Conservation (phyloP, 2,888 invertebrate species). For the Latrodectus hesperus region DNA sequence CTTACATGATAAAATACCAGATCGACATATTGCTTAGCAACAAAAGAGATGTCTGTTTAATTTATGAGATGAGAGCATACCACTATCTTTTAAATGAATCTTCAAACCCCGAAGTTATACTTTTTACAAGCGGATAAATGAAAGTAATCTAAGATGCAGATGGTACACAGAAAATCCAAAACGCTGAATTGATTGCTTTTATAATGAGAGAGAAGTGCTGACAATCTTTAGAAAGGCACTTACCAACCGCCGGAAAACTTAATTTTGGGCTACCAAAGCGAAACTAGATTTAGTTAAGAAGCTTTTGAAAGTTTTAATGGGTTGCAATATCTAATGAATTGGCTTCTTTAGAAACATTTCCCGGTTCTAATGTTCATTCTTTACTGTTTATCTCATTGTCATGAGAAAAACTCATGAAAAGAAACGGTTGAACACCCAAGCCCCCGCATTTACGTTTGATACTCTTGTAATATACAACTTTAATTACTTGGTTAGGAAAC, state of each 20-base stretch:
- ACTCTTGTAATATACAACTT: too few relatives aligned
- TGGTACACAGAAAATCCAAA: conserved; percentile 32
- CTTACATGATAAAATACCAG: too few relatives aligned
- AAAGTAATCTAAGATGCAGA: conserved; percentile 22
- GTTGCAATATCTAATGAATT: conserved; percentile 25
- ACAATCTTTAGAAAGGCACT: conserved; percentile 23
- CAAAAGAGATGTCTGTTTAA: background rate
- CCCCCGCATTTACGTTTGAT: too few relatives aligned
- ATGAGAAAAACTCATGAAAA: background rate
- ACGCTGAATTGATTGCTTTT: conserved; percentile 48
- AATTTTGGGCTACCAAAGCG: conserved; percentile 24
- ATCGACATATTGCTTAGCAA: too few relatives aligned
- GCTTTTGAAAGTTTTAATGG: conserved; percentile 34
- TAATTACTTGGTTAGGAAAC: too few relatives aligned
- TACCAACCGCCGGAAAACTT: conserved; percentile 36
- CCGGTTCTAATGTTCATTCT: background rate
- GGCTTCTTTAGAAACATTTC: conserved; percentile 11
- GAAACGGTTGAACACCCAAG: too few relatives aligned
- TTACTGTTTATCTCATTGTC: background rate
- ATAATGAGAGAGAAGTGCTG: conserved; percentile 11
- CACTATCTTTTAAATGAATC: background rate
- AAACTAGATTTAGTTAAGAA: conserved; percentile 40
- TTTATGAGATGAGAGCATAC: background rate
- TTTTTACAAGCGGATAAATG: conserved; percentile 15
- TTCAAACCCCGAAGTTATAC: conserved; percentile 20